A percentile compares a stretch with the other conserved stretches of the same genome.
Evolutionary conservation across 1,140 invertebrate species (phyloP).

Genomic region (Diorhabda carinulata): DNA sequence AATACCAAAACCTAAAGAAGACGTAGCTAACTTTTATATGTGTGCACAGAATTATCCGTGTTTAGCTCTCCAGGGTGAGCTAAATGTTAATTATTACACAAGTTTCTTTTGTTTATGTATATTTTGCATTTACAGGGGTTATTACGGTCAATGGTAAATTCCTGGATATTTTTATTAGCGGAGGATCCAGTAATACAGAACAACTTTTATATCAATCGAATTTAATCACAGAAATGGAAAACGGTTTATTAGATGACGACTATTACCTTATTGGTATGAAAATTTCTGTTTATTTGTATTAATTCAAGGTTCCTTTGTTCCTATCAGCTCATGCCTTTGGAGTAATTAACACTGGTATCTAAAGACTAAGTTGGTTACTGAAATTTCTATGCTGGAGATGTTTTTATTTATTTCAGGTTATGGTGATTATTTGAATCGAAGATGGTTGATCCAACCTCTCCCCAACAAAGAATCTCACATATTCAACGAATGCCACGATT

Average conservation of each 20-base stretch:
- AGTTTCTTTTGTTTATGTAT: not conserved
- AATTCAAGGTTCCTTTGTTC: not conserved
- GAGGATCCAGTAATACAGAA: not conserved
- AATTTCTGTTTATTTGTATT: not conserved
- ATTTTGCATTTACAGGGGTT: slow-evolving; percentile 8
- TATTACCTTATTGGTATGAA: slow-evolving; percentile 22
- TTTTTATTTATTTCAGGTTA: slow-evolving; percentile 15
- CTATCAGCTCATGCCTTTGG: not conserved
- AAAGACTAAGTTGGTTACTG: not conserved
- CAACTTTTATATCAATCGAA: slow-evolving; percentile 17
- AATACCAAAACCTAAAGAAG: slow-evolving; percentile 11
- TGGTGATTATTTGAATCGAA: slow-evolving; percentile 16
- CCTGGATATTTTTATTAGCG: slow-evolving; percentile 15
- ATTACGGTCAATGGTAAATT: slow-evolving; percentile 11
- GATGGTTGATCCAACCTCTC: slow-evolving; percentile 25
- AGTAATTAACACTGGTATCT: not conserved
- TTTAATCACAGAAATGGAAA: slow-evolving; percentile 11
- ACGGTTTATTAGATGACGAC: slow-evolving; percentile 17
- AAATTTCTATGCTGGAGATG: not conserved
- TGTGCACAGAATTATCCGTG: not conserved
- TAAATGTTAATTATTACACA: not conserved
- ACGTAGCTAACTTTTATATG: not conserved
- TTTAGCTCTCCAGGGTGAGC: slow-evolving; percentile 1
- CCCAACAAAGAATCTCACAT: slow-evolving; percentile 18
- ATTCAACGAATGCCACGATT: slow-evolving; percentile 20